phyloP scores from a whole-genome alignment of 2,888 invertebrate species.

The Ormyrus nitidulus region DNA sequence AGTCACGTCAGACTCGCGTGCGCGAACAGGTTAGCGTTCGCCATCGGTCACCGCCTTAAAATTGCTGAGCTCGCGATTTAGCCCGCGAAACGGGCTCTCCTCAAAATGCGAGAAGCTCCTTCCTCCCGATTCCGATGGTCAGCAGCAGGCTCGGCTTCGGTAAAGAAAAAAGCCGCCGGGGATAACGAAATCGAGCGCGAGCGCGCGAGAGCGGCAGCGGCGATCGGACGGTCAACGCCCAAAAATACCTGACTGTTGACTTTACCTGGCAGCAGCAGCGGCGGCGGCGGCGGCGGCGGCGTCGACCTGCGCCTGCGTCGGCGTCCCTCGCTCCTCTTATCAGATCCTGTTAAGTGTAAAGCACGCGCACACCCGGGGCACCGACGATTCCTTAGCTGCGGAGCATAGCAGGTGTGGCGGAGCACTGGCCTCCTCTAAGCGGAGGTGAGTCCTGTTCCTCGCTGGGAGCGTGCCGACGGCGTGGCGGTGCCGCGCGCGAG shows the following conservation, averaged over 20 bases:
- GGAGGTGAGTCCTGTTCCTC: background rate
- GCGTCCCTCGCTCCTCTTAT: slow-evolving; percentile 5
- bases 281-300: slow-evolving; percentile 52
- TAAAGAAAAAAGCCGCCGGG: too few species aligned
- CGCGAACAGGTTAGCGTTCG: slow-evolving; percentile 36
- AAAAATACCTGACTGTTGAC: slow-evolving; percentile 63
- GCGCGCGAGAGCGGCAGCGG: slow-evolving; percentile 18
- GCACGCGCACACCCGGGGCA: background rate
- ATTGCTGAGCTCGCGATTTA: background rate
- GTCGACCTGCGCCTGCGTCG: slow-evolving; percentile 49
- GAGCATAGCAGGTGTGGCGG: background rate
- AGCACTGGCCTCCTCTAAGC: too few species aligned
- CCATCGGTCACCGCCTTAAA: slow-evolving; percentile 41
- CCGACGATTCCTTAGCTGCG: background rate
- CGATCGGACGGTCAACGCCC: slow-evolving; percentile 62
- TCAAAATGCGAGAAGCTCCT: background rate
- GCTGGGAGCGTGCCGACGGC: background rate
- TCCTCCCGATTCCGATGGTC: too few species aligned
- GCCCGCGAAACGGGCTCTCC: background rate
- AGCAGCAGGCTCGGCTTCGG: too few species aligned
- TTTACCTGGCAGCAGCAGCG: slow-evolving; percentile 57
- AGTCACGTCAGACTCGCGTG: background rate
- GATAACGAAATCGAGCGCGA: background rate
- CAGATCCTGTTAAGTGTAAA: background rate
- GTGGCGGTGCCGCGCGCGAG: background rate